Evolutionary conservation across 2,888 invertebrate genomes (phyloP).

Genomic region (Sarcophaga caerulescens): DNA sequence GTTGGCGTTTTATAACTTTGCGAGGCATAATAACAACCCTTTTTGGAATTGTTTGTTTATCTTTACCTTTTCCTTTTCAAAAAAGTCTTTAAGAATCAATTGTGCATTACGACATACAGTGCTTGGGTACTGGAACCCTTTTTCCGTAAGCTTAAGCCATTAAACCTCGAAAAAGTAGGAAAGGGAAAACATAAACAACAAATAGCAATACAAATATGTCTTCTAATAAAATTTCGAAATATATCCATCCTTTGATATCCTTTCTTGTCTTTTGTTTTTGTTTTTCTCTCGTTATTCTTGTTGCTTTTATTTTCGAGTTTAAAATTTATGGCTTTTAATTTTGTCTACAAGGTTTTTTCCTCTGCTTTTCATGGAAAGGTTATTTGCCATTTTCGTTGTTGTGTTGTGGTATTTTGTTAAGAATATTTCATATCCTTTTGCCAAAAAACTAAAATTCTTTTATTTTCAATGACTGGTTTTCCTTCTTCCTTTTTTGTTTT

Average conservation of each 20-base stretch:
- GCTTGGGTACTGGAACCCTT: neutral
- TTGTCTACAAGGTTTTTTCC: constrained; percentile 54
- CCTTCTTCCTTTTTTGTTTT: neutral
- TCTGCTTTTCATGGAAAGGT: constrained; percentile 9
- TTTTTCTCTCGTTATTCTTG: neutral
- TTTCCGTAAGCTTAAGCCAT: neutral
- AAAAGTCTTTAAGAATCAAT: neutral
- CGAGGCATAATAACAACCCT: neutral
- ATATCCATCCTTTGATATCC: neutral
- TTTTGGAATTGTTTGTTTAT: neutral
- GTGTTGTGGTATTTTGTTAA: constrained; percentile 39
- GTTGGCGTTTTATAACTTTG: neutral
- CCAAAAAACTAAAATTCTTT: constrained; percentile 17
- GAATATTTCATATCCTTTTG: constrained; percentile 23
- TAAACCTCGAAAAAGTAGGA: neutral
- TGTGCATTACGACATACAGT: constrained; percentile 14
- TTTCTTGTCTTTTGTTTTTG: neutral
- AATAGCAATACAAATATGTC: constrained; percentile 6
- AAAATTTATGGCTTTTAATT: constrained; percentile 66
- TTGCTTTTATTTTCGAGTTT: neutral
- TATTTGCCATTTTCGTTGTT: constrained; percentile 16
- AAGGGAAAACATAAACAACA: neutral
- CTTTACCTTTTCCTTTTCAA: neutral
- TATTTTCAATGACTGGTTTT: neutral
- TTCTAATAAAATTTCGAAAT: constrained; percentile 1